Percentiles rank a stretch among this genome's conserved stretches.
Conservation (phyloP, 2,888 invertebrate genomes). For the Deladenus siricidicola region DNA sequence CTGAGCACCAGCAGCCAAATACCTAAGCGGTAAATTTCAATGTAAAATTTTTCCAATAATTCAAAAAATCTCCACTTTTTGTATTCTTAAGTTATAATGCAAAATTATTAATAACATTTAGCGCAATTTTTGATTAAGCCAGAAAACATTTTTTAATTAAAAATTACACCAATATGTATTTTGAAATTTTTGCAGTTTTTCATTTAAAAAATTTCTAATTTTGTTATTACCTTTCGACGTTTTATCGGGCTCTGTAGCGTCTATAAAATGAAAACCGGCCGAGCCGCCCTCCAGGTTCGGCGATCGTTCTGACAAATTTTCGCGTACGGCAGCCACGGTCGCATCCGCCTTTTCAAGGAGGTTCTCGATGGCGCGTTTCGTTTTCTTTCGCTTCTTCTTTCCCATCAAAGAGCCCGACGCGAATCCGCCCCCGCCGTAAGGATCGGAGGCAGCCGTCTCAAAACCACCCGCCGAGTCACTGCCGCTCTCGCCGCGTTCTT, state of each 20-base stretch:
- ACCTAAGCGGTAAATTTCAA: too few species aligned
- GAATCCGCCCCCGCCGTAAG: not conserved
- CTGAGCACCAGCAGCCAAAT: constrained; percentile 32
- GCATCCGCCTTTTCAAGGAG: constrained; percentile 47
- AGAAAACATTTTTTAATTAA: too few species aligned
- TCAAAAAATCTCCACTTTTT: too few species aligned
- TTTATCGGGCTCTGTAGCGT: constrained; percentile 45
- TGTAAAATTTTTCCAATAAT: too few species aligned
- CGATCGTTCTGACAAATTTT: constrained; percentile 22
- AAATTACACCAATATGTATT: too few species aligned
- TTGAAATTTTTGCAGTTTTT: too few species aligned
- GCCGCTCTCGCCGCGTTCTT: not conserved
- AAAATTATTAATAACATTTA: too few species aligned
- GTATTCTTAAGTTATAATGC: too few species aligned
- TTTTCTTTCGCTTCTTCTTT: constrained; percentile 7
- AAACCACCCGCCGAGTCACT: not conserved
- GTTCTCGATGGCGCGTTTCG: constrained; percentile 22
- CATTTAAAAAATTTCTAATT: constrained; percentile 8
- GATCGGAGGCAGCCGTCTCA: too few species aligned
- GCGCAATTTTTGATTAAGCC: too few species aligned
- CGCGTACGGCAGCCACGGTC: constrained; percentile 36
- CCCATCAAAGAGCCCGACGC: constrained; percentile 9
- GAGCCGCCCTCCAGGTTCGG: constrained; percentile 30
- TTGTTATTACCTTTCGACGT: constrained; percentile 20
- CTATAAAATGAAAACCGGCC: constrained; percentile 47